Evolutionary conservation across 2,888 invertebrate genomes (phyloP), one percentile per base, ranked within the genome.

Genomic region (Biston betularia): DNA sequence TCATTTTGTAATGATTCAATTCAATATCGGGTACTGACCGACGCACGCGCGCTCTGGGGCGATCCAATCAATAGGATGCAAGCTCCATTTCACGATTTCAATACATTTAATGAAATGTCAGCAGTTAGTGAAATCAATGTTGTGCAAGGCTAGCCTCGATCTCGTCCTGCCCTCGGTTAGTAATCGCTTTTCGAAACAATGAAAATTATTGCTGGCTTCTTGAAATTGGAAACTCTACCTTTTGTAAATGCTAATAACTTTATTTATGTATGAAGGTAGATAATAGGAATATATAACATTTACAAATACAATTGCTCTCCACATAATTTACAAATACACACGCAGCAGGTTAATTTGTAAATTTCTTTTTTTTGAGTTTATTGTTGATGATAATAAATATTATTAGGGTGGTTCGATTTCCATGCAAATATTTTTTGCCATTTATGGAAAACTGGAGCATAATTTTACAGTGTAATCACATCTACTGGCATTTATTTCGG

Each of bases 31-130:
- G 73, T 79, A 80, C 79, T 84, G 85, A 83, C 81, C 81, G 63
- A 83, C 81, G 88, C 89, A 89, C 89, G 89, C 88, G 87, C 72
- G 74, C 72, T 77, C 73, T 80, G 72, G 78, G 75, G 76, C 74
- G 81, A 85, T 86, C 87, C 90, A 90, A 93, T 93, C 92, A 92
- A 88, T 90, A 83, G 88, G 91, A 92, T 89, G 85, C 89, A 87
- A 85, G 84, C 85, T 82, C 89, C 85, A 87, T 89, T 93, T 91
- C 93, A 92, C 93, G 93, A 93, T 92, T 93, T 88, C 92, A 92
- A 93, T 93, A 90, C 88, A 89, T 88, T 88, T 89, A 92, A 92
- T 91, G 87, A 92, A 93, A 93, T 92, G 92, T 90, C 91, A 89
- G 92, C 87, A 89, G 88, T 89, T 87, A 86, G 84, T 88, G 89